phyloP scores from a whole-genome alignment of 30 jellyfish, hydroid and myxozoan species.

The Aurelia aurita complex sp. Pacific region DNA sequence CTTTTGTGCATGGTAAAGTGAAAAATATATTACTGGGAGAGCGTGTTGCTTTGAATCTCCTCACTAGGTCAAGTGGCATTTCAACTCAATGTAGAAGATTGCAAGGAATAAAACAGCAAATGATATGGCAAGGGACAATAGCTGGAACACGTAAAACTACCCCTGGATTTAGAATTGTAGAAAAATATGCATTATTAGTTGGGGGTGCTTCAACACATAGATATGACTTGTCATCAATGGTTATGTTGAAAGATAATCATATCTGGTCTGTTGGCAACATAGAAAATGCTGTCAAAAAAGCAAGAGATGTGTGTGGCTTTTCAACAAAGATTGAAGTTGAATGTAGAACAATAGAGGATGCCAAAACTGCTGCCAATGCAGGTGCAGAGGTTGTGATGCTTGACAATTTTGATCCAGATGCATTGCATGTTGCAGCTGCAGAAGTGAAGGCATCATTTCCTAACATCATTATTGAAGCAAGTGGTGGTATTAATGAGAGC shows the following conservation, averaged over 20 bases:
- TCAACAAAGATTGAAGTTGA: conserved; percentile 86
- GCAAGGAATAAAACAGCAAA: conserved; percentile 15
- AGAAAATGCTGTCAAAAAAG: conserved; percentile 70
- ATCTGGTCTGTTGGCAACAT: conserved; percentile 86
- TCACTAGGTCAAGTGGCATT: conserved; percentile 75
- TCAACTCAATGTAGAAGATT: conserved; percentile 58
- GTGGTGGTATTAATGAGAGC: conserved; percentile 78
- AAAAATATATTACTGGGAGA: conserved; percentile 70
- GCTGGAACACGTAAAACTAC: conserved; percentile 95
- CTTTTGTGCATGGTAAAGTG: conserved; percentile 71
- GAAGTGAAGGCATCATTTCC: conserved; percentile 57
- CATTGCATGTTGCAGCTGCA: conserved; percentile 61
- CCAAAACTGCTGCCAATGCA: conserved; percentile 70
- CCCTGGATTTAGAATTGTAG: conserved; percentile 81
- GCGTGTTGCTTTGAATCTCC: conserved; percentile 72
- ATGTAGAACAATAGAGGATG: conserved; percentile 79
- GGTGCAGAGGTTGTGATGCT: conserved; percentile 92
- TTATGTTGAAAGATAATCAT: conserved; percentile 90
- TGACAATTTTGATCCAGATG: conserved; percentile 70
- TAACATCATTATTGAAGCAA: conserved; percentile 61
- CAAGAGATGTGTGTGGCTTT: conserved; percentile 86
- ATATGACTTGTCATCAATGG: conserved; percentile 78
- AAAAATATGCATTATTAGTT: conserved; percentile 78
- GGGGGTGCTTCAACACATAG: conserved; percentile 90
- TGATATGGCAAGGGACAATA: conserved; percentile 68